phyloP scores from a whole-genome alignment of 2,113 vertebrate genomes.

The Puntigrus tetrazona region DNA sequence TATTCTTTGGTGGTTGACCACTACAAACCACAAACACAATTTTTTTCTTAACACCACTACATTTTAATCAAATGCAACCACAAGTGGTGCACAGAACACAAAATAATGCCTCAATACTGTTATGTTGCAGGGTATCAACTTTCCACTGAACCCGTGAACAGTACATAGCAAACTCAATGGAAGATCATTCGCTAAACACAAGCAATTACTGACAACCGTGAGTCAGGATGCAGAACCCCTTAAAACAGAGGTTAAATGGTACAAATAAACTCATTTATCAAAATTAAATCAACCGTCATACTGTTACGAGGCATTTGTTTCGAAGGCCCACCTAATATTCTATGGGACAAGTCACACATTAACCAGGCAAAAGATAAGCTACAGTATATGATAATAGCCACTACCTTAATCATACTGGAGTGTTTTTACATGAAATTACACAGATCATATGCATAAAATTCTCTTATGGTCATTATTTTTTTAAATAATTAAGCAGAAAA shows the following conservation, averaged over 20 bases:
- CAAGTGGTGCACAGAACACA: conserved; percentile 23
- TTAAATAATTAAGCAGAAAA: conserved; percentile 13
- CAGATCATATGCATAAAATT: background rate
- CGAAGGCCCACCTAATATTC: background rate
- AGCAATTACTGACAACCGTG: background rate
- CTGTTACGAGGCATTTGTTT: background rate
- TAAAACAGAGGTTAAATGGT: conserved; percentile 67
- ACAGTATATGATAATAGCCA: background rate
- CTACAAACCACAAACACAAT: background rate
- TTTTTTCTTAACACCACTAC: conserved; percentile 12
- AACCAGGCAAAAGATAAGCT: background rate
- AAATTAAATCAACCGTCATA: background rate
- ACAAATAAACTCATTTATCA: conserved; percentile 4
- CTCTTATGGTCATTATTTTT: conserved; percentile 6
- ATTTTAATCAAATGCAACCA: conserved; percentile 44
- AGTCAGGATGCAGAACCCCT: conserved; percentile 54
- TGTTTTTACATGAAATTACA: conserved; percentile 25
- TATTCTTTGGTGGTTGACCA: background rate
- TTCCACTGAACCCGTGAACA: background rate
- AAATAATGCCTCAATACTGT: conserved; percentile 6
- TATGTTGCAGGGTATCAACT: background rate
- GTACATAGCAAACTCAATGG: background rate
- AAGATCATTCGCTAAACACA: conserved; percentile 31
- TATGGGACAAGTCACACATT: background rate
- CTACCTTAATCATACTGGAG: conserved; percentile 11